These are phyloP conservation scores for Gymnobelideus leadbeateri DNA, from an alignment of 2,113 vertebrate genomes.

Conservation along the genomic window DNA sequence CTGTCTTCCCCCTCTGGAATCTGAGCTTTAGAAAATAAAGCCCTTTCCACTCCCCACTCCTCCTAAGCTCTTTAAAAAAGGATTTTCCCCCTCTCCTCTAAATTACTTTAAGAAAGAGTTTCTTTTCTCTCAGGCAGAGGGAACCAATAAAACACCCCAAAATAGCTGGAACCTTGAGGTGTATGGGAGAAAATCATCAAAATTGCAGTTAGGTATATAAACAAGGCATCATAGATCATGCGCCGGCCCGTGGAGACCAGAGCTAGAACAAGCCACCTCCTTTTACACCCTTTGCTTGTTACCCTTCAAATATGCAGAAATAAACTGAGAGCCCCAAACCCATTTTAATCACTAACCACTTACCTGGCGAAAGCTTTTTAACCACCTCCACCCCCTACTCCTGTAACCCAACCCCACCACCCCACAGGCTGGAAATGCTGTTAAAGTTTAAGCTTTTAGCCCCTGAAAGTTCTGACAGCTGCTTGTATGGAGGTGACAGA, in stretches of 20 bases:
- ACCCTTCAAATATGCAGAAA: conserved; percentile 74
- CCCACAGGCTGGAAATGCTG: conserved; percentile 55
- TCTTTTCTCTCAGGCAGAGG: conserved; percentile 73
- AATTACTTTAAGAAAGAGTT: conserved; percentile 77
- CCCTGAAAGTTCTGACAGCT: conserved; percentile 8
- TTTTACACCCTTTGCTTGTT: conserved; percentile 5
- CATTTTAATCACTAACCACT: conserved; percentile 82
- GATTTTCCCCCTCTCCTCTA: conserved; percentile 51
- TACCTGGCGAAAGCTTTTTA: conserved; percentile 59
- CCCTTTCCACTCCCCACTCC: conserved; percentile 17
- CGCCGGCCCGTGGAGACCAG: neutral
- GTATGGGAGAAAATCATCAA: conserved; percentile 63
- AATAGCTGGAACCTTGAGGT: conserved; percentile 76
- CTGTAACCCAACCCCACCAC: neutral
- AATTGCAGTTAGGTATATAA: conserved; percentile 73
- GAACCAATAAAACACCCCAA: conserved; percentile 72
- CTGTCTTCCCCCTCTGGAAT: conserved; percentile 81
- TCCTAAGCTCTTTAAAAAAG: conserved; percentile 77
- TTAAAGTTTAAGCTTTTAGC: conserved; percentile 56
- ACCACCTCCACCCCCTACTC: neutral
- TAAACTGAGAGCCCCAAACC: conserved; percentile 63
- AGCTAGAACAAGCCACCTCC: neutral
- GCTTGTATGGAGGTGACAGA: neutral
- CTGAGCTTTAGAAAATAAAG: conserved; percentile 84
- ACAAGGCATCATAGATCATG: neutral